Evolutionary conservation across 2,113 vertebrate species (phyloP).

Genomic region (Perccottus glenii): DNA sequence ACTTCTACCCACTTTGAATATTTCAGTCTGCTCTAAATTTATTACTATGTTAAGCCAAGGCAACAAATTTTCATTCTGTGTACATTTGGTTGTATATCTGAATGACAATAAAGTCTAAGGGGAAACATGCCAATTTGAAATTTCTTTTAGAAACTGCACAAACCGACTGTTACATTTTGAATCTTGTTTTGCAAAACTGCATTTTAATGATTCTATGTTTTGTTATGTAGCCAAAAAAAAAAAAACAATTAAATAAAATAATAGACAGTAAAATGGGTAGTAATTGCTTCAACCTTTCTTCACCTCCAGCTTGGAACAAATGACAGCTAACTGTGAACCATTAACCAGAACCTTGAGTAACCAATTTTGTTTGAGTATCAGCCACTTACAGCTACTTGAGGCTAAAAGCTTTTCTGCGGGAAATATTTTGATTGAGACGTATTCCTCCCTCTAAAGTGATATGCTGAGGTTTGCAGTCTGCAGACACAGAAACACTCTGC

Average conservation of each 20-base stretch:
- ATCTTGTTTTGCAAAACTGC: not conserved
- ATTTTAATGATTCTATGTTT: not conserved
- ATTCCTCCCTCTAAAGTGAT: constrained; percentile 14
- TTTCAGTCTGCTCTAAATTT: no score
- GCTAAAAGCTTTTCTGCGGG: constrained; percentile 24
- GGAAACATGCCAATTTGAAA: no score
- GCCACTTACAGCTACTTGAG: constrained; percentile 4
- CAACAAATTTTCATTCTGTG: no score
- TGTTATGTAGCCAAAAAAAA: no score
- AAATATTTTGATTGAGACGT: constrained; percentile 9
- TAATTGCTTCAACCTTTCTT: not conserved
- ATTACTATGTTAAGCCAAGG: no score
- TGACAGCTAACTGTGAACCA: not conserved
- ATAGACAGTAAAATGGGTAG: not conserved
- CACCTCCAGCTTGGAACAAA: not conserved
- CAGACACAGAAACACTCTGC: constrained; percentile 51
- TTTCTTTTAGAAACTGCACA: no score
- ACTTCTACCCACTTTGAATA: no score
- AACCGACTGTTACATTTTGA: no score
- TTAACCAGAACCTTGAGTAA: not conserved
- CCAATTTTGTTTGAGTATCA: constrained; percentile 5
- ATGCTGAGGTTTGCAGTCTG: constrained; percentile 32
- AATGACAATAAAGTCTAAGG: no score
- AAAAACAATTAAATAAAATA: no score
- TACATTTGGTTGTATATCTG: no score